Evolutionary conservation across 1,140 invertebrate genomes (phyloP), one percentile per base, ranked within the genome.

Genomic region (Schlechtendalia chinensis): DNA sequence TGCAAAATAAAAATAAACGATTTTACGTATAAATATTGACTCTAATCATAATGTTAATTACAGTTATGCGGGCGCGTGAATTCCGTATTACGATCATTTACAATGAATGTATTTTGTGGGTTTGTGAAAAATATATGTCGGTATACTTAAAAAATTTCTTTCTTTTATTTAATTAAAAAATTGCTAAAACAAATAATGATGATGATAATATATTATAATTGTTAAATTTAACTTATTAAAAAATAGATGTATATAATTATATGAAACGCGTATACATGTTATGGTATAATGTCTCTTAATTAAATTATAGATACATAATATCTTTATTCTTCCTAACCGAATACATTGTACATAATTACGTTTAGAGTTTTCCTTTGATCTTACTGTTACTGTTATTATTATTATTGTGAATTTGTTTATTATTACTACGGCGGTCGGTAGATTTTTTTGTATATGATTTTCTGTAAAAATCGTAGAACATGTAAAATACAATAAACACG

Each of bases 381-480:
- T 77, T 77, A 22, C 17, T 59, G 32, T 58, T 75, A n/a, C 39
- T 72, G 14, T 22, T 71, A 50, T 22, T 71, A 72, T 71, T 71
- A 53, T 29, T 19, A 72, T 71, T 71, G 22, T 53, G 47, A 53
- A 50, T 72, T n/a, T 72, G 27, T 54, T 5, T 54, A 39, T 24
- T 45, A 24, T 58, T 77, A 39, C 32, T 77, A 39, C 32, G 54
- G n/a, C 39, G 14, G 14, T 58, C 32, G 8, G 22, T 6, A 24
- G 29, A 53, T 61, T 47, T 79, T 82, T 82, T 61, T 22, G 27
- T 77, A 83, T 91, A 91, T 11, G 87, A 85, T 61, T 86, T 88
- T 56, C 85, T 86, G 82, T 90, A 92, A 85, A 92, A 92, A 61
- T 91, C 87, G 82, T 89, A 90, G 83, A 93, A 93, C 86, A 92